Evolutionary conservation across 2,113 vertebrate species (phyloP).

Genomic region (Oenanthe melanoleuca): DNA sequence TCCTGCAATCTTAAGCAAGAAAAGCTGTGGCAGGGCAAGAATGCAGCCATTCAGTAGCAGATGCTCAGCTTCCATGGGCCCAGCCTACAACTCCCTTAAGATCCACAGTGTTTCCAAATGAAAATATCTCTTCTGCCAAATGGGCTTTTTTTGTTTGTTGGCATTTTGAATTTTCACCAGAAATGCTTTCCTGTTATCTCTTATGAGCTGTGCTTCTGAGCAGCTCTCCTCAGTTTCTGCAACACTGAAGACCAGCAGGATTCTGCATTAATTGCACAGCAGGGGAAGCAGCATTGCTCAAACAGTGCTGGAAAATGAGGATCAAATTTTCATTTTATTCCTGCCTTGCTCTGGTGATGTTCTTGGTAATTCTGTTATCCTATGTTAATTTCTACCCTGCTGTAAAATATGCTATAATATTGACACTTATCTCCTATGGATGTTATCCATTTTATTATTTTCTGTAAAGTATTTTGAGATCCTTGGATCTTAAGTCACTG

Average conservation of each 20-base stretch:
- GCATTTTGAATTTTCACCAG: constrained; percentile 25
- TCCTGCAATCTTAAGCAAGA: background rate
- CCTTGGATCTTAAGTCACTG: background rate
- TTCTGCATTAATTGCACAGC: background rate
- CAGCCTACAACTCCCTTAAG: background rate
- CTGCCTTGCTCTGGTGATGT: background rate
- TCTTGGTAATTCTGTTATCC: background rate
- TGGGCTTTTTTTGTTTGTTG: background rate
- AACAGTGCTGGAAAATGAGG: background rate
- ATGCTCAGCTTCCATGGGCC: background rate
- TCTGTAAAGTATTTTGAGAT: background rate
- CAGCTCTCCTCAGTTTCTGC: background rate
- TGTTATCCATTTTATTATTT: background rate
- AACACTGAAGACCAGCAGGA: background rate
- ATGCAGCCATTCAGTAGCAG: background rate
- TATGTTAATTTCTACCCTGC: background rate
- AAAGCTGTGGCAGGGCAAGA: background rate
- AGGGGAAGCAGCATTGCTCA: background rate
- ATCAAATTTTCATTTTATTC: background rate
- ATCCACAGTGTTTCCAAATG: background rate
- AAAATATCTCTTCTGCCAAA: constrained; percentile 14
- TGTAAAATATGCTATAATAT: background rate
- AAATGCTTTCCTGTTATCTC: background rate
- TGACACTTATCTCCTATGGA: background rate
- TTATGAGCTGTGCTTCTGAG: background rate